Evolutionary conservation across 2,888 invertebrate genomes (phyloP).

Genomic region (Aphidoletes aphidimyza): DNA sequence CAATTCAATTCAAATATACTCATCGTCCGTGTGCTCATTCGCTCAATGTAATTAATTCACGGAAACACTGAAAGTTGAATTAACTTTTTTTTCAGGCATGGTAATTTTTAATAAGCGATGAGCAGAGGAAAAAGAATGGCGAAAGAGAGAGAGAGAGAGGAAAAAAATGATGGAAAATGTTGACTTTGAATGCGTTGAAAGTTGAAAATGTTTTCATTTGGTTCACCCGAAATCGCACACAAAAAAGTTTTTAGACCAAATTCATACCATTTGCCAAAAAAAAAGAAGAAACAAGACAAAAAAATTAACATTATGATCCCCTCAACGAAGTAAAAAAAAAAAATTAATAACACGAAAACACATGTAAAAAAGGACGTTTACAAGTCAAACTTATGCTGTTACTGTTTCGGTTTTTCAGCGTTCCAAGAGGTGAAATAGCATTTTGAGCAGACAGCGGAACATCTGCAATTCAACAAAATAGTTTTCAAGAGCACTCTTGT

Average conservation of each 20-base stretch:
- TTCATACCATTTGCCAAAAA: background rate
- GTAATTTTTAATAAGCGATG: constrained; percentile 43
- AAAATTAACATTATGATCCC: constrained; percentile 3
- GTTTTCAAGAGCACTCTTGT: background rate
- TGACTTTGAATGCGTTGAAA: constrained; percentile 2
- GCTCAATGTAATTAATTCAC: constrained; percentile 3
- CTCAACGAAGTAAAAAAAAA: background rate
- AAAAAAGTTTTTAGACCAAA: background rate
- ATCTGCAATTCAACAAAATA: background rate
- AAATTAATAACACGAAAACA: constrained; percentile 35
- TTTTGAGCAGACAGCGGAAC: background rate
- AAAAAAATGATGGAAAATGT: too few species aligned
- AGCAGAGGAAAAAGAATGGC: background rate
- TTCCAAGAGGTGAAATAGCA: background rate
- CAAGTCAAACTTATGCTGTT: constrained; percentile 37
- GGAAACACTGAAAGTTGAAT: background rate
- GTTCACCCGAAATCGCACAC: background rate
- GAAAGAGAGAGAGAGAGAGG: too few species aligned
- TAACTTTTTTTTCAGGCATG: background rate
- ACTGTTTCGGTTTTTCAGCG: background rate
- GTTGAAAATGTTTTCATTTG: background rate
- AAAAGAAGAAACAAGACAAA: background rate
- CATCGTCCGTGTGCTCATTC: background rate
- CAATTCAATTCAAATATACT: background rate
- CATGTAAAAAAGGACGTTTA: constrained; percentile 44